Evolutionary conservation across 2,888 invertebrate genomes (phyloP).

Genomic region (Eupeodes latifasciatus): DNA sequence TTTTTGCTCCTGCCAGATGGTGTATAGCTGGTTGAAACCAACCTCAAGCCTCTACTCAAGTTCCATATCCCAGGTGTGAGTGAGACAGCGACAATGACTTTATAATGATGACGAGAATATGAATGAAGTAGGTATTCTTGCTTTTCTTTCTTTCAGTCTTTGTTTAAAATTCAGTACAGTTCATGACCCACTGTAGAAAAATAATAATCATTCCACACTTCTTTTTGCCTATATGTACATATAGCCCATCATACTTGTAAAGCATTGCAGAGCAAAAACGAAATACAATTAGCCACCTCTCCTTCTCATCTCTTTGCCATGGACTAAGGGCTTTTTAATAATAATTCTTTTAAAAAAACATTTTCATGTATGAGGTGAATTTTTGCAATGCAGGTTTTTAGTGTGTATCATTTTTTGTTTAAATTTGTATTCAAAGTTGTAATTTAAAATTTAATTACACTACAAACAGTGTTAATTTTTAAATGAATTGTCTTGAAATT

Average conservation of each 20-base stretch:
- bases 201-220: neutral
- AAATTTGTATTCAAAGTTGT: neutral
- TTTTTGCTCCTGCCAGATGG: neutral
- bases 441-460: too few relatives aligned
- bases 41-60: slow-evolving; percentile 10
- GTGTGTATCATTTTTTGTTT: neutral
- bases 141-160: neutral
- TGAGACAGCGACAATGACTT: slow-evolving; percentile 35
- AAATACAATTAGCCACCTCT: slow-evolving; percentile 52
- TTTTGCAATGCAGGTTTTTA: neutral
- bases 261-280: slow-evolving; percentile 29
- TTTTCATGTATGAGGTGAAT: slow-evolving; percentile 3
- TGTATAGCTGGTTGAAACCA: neutral
- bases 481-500: too few relatives aligned
- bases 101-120: slow-evolving; percentile 48
- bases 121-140: slow-evolving; percentile 40
- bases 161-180: slow-evolving; percentile 30
- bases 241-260: neutral
- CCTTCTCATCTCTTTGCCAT: neutral
- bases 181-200: slow-evolving; percentile 44
- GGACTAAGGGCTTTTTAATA: slow-evolving; percentile 37
- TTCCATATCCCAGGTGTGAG: slow-evolving; percentile 39
- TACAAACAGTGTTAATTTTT: too few relatives aligned
- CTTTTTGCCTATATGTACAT: neutral
- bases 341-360: slow-evolving; percentile 35